phyloP scores from a whole-genome alignment of 2,113 vertebrate species.

The Struthio camelus region DNA sequence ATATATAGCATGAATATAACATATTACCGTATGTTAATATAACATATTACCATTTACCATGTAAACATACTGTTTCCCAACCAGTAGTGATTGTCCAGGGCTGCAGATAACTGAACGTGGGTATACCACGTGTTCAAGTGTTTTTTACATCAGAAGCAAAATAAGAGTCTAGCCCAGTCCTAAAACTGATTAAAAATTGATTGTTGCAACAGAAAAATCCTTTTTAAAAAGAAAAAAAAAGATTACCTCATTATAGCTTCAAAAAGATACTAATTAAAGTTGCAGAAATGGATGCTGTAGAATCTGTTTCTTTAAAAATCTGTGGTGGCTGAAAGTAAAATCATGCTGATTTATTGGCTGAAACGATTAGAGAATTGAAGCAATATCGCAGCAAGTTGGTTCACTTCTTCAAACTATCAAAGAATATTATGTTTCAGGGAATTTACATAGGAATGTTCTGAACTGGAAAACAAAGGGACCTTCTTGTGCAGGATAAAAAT shows the following conservation, averaged over 20 bases:
- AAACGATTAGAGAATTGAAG: conserved; percentile 20
- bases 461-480: not conserved
- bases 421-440: conserved; percentile 27
- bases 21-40: too few species aligned
- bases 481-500: conserved; percentile 16
- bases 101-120: not conserved
- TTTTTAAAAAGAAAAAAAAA: not conserved
- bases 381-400: not conserved
- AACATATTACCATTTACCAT: not conserved
- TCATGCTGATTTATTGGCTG: not conserved
- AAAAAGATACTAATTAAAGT: not conserved
- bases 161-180: not conserved
- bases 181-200: not conserved
- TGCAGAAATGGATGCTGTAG: not conserved
- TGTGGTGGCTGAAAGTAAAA: not conserved
- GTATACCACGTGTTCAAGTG: not conserved
- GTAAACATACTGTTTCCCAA: not conserved
- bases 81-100: not conserved
- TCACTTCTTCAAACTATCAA: not conserved
- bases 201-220: not conserved
- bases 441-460: not conserved
- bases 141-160: not conserved
- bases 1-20: not conserved
- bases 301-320: not conserved
- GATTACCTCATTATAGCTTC: not conserved